Evolutionary conservation across 2,797 vertebrate species (phyloP).

Genomic region (Chloroceryle amazona): DNA sequence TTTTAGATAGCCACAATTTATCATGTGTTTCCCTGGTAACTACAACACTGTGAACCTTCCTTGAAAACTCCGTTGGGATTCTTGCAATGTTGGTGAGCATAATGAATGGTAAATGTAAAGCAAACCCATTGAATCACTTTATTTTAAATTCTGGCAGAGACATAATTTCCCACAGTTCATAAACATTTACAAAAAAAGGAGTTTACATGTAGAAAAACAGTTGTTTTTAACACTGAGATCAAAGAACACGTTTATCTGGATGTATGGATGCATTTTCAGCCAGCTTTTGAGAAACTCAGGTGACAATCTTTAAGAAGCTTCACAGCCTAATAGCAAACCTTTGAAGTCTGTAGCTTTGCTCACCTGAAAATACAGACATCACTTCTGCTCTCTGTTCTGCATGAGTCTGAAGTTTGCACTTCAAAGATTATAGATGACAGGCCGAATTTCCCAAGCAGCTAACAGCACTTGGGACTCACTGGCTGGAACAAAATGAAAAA

Average conservation of each 20-base stretch:
- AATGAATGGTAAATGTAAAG: conserved; percentile 57
- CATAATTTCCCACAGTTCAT: conserved; percentile 68
- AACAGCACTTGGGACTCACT: background rate
- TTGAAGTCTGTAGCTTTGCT: conserved; percentile 56
- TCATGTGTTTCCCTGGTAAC: conserved; percentile 66
- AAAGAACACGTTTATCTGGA: conserved; percentile 56
- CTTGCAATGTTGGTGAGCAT: conserved; percentile 43
- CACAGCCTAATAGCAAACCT: background rate
- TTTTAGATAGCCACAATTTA: conserved; percentile 57
- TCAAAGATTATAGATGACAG: conserved; percentile 32
- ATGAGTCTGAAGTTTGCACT: conserved; percentile 4
- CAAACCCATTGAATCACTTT: conserved; percentile 49
- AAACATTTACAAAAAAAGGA: conserved; percentile 65
- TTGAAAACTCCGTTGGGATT: conserved; percentile 47
- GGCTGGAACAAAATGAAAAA: background rate
- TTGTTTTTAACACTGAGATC: conserved; percentile 62
- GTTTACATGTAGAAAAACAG: conserved; percentile 59
- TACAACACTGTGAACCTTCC: conserved; percentile 15
- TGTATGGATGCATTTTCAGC: background rate
- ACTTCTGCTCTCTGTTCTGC: conserved; percentile 1
- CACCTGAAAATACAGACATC: conserved; percentile 30
- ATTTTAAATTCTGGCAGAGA: conserved; percentile 68
- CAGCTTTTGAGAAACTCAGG: conserved; percentile 36
- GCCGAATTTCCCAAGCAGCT: background rate
- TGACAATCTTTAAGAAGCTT: conserved; percentile 61